Base-by-base conservation (phyloP, 1,140 invertebrate species). In the Brachionus manjavacas region DNA sequence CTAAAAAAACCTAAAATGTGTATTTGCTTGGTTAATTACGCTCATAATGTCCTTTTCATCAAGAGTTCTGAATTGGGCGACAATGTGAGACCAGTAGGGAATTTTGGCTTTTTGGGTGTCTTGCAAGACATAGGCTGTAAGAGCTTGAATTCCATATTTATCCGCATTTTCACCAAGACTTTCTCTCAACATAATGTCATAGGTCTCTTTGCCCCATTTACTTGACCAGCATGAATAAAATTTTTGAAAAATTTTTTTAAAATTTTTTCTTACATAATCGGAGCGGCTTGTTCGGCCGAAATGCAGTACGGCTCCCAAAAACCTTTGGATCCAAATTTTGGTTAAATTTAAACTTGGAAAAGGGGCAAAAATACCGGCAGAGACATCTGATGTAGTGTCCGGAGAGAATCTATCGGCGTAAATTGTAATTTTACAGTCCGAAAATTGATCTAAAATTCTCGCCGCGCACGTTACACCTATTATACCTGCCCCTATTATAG, bases 361-460 rank as follows among this genome's bases (percentile, higher is more conserved):
- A 39, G 16, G 8, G 41, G 35, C 20, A 8, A n/a, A 43, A 20
- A 1, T 91, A 3, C 95, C 95, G 9, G 94, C 95, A 0, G 95
- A 95, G 1, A 95, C 93, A 88, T 92, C 91, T 88, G 95, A 96
- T 0, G 93, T 93, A 0, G 94, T 96, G 20, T 94, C 91, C 39
- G 91, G 88, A 83, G 92, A 91, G 87, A 95, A 96, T 81, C 92
- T 92, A 72, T 95, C 93, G 1, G 95, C 94, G n/a, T 95, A 89
- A 8, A 97, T 87, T 0, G 93, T 93, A 4, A 96, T 89, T 12
- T 92, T 86, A 0, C 91, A 91, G 70, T 92, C 92, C 74, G 92
- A 92, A 84, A 94, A 91, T 86, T 92, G 89, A 72, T 92, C 89
- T 88, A 94, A 93, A 3, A 96, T 86, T 28, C 88, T 85, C 6